Evolutionary conservation across 1,140 invertebrate genomes (phyloP).

Genomic region (Apis mellifera): DNA sequence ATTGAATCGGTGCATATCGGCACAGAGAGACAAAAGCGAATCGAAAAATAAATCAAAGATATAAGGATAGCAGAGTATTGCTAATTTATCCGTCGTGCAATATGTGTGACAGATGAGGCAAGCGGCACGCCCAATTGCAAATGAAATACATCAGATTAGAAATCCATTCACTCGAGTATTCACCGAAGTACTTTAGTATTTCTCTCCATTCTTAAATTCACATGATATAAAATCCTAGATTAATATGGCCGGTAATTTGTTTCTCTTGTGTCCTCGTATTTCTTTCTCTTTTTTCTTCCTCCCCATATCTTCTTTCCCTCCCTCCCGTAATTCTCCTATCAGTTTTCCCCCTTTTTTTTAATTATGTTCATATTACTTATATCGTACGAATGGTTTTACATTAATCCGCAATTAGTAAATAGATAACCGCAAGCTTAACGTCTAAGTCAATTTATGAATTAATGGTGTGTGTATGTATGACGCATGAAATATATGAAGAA

Average conservation of each 20-base stretch:
- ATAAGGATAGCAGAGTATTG: constrained; percentile 54
- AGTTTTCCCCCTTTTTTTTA: background rate
- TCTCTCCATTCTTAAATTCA: constrained; percentile 53
- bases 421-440: constrained; percentile 73
- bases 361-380: constrained; percentile 42
- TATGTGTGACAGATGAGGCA: constrained; percentile 4
- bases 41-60: constrained; percentile 64
- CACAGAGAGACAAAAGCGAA: constrained; percentile 54
- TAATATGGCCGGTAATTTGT: constrained; percentile 79
- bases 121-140: constrained; percentile 7
- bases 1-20: constrained; percentile 3
- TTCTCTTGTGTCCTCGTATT: constrained; percentile 61
- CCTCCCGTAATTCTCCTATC: background rate
- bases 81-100: constrained; percentile 26
- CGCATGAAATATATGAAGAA: constrained; percentile 41
- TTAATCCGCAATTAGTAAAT: constrained; percentile 72
- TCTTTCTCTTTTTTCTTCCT: background rate
- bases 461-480: constrained; percentile 22
- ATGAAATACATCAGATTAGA: constrained; percentile 36
- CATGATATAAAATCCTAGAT: constrained; percentile 77
- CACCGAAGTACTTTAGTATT: constrained; percentile 34
- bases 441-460: constrained; percentile 67
- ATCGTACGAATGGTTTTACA: constrained; percentile 66
- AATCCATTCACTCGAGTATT: constrained; percentile 50
- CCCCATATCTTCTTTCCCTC: background rate